Base-by-base conservation (phyloP, 2,113 vertebrate species). In the Phoenicopterus ruber region DNA sequence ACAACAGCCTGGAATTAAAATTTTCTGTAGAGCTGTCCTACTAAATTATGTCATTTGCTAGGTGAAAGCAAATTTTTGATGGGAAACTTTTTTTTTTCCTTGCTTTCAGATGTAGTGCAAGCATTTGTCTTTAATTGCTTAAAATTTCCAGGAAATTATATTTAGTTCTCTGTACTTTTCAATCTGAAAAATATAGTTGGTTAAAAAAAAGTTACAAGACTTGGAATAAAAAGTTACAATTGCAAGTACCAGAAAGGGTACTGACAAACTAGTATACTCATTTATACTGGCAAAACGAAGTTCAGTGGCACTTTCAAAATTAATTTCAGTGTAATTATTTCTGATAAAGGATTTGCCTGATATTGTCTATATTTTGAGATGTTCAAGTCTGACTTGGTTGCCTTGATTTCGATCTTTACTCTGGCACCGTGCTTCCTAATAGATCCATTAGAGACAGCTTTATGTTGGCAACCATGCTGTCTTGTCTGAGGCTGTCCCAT, bases 341-440 rank as follows among this genome's bases (percentile, higher is more conserved):
- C 36, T 90, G 44, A 29, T 85, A 29, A 87, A 65, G 19, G 34
- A 46, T 71, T 94, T 86, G 31, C 17, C 34, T 69, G 31, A 74
- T 86, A 18, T 0, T 36, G 9, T 59, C 26, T 57, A 11, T 78
- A 12, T 88, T 96, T 93, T 84, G 67, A 66, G 44, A 44, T 34
- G 7, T 73, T 93, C 3, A 69, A 50, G 47, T 78, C 52, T 5
- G 32, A 38, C 17, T 79, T 90, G 28, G 47, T 66, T 91, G 38
- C 52, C 40, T 92, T 91, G 83, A 71, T 67, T 92, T 69, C 89
- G 36, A 46, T 87, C 47, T 84, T 44, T 44, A 6, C 14, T 57
- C 4, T 26, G 36, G 49, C 44, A 61, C 55, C 0, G 0, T 28
- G 9, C 9, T 84, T 46, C 11, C 6, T 32, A 10, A 5, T 12